Evolutionary conservation across 2,113 vertebrate genomes (phyloP).

Genomic region (Protobothrops mucrosquamatus): DNA sequence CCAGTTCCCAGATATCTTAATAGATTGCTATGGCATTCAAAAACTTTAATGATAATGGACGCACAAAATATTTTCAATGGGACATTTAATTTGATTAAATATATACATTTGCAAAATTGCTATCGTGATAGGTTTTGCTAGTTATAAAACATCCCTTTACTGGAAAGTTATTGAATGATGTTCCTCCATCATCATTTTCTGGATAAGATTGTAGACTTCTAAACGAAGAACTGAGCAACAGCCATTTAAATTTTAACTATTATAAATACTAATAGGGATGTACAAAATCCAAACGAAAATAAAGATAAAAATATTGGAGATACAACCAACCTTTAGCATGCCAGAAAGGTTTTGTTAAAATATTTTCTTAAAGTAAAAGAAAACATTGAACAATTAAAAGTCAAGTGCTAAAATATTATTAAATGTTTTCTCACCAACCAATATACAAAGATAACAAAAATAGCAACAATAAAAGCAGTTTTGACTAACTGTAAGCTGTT

Average conservation of each 20-base stretch:
- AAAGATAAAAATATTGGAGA: background rate
- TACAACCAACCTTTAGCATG: background rate
- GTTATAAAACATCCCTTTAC: background rate
- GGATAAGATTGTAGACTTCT: background rate
- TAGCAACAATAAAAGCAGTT: conserved; percentile 3
- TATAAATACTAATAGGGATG: background rate
- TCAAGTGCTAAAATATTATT: background rate
- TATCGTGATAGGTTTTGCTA: background rate
- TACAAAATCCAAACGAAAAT: background rate
- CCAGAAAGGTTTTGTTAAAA: background rate
- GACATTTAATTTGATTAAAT: background rate
- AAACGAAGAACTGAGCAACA: background rate
- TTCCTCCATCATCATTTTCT: background rate
- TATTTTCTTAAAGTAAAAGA: background rate
- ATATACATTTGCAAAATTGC: background rate
- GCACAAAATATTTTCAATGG: background rate
- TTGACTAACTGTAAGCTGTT: conserved; percentile 39
- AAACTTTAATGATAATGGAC: background rate
- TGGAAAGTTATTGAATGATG: background rate
- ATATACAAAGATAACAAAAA: background rate
- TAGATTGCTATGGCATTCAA: background rate
- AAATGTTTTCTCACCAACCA: background rate
- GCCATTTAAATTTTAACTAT: background rate
- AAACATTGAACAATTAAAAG: background rate
- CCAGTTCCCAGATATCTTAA: background rate